Base-by-base conservation (phyloP, 2,888 invertebrate genomes). In the Ectropis crepuscularia region DNA sequence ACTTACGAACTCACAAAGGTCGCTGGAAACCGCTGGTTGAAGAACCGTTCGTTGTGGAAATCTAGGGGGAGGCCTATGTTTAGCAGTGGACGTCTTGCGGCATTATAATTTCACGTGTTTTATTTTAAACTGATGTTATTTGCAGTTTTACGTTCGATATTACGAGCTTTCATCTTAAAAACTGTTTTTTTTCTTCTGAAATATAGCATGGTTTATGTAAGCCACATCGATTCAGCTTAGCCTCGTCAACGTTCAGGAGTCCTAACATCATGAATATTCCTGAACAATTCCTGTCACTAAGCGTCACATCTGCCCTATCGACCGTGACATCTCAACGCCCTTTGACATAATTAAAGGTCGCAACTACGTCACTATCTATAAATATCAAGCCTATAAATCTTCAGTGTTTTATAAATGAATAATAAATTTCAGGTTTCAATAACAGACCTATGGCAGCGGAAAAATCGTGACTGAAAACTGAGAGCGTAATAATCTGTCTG, bases 381-480 rank as follows among this genome's bases (percentile, higher is more conserved):
- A 63, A 54, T 58, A 54, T 37, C 46, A 10, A n/a, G 16, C 36
- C 41, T 53, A 54, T 58, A 63, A 63, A 63, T 63, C 50, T 63
- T 53, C 53, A 38, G 55, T 10, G 48, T 48, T 63, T 59, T 55
- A n/a, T 53, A 53, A 8, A 16, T 43, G 43, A 11, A n/a, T n/a
- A n/a, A 38, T 11, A 38, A 37, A 49, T 49, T 11, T 11, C 10
- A 49, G 11, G 46, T 48, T 60, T 8, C 7, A 28, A 45, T 53
- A 53, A 55, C 28, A 41, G 46, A 53, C 9, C 57, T 53, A 38
- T 42, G 46, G 39, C 10, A 28, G 51, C 42, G 49, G 38, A 57
- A 46, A 38, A 42, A 53, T 60, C 48, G 64, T 55, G 51, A 55
- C 43, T 39, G 42, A 53, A 54, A 51, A 53, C 2, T 50, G 28